These are phyloP conservation scores for Aelia acuminata DNA, from an alignment of 2,888 invertebrate genomes.

Conservation along the genomic window DNA sequence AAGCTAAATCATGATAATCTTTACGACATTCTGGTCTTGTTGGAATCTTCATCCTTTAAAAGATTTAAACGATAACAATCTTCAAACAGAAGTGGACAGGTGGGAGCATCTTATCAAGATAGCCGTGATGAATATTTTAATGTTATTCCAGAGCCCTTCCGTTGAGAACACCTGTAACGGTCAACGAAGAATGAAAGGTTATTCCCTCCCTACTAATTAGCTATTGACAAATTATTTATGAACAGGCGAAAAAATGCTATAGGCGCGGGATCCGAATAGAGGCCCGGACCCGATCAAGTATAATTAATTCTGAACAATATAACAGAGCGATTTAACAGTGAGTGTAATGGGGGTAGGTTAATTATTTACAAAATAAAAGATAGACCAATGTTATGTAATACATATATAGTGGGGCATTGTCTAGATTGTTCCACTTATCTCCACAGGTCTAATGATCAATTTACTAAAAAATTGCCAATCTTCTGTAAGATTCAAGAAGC, in stretches of 20 bases:
- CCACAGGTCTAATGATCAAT: too few species aligned
- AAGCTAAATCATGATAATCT: neutral
- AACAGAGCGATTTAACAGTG: neutral
- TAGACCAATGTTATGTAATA: too few species aligned
- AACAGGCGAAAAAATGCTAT: neutral
- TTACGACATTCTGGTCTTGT: neutral
- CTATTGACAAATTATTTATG: neutral
- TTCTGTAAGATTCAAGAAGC: too few species aligned
- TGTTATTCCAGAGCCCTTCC: neutral
- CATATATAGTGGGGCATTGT: too few species aligned
- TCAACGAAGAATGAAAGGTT: neutral
- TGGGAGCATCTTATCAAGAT: neutral
- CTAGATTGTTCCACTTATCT: too few species aligned
- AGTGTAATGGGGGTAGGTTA: too few species aligned
- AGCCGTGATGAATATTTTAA: conserved; percentile 1
- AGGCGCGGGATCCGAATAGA: neutral
- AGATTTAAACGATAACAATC: neutral
- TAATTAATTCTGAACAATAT: neutral
- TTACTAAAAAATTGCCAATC: too few species aligned
- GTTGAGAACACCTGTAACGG: neutral
- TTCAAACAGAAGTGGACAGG: neutral
- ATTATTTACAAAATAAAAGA: too few species aligned
- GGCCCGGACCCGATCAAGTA: neutral
- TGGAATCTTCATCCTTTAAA: neutral
- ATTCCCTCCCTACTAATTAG: neutral